A percentile compares a stretch with the other conserved stretches of the same genome.
phyloP scores from a whole-genome alignment of 2,888 invertebrate genomes.

The Cosmopolites sordidus region DNA sequence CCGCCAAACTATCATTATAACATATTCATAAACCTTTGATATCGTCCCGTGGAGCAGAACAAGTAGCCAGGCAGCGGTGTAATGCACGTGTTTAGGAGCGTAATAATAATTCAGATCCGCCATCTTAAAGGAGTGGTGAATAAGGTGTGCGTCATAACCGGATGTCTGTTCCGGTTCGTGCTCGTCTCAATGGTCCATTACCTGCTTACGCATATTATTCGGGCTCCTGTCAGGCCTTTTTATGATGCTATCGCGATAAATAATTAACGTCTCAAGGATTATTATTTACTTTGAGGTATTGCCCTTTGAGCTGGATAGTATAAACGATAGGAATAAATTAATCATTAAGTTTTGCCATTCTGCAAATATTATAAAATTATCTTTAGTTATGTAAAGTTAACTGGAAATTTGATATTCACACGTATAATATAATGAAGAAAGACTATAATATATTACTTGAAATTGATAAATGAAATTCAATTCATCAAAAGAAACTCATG shows the following conservation, averaged over 20 bases:
- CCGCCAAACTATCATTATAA: not conserved
- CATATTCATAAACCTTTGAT: conserved; percentile 26
- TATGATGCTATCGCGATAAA: conserved; percentile 10
- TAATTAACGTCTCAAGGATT: conserved; percentile 2
- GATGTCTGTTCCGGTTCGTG: conserved; percentile 47
- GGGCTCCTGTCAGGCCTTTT: conserved; percentile 10
- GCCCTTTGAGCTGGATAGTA: not conserved
- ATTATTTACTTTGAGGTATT: conserved; percentile 4
- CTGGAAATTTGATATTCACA: no score
- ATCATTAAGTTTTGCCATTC: no score
- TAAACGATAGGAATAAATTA: no score
- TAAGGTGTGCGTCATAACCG: conserved; percentile 41
- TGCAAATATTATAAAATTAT: no score
- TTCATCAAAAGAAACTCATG: no score
- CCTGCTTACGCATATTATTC: conserved; percentile 19
- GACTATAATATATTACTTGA: no score
- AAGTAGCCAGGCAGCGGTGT: conserved; percentile 33
- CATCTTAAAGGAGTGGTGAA: conserved; percentile 37
- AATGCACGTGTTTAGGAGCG: conserved; percentile 34
- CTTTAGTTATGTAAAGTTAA: no score
- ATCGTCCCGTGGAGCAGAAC: conserved; percentile 33
- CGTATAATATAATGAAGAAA: no score
- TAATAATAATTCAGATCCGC: conserved; percentile 34
- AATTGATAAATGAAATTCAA: no score
- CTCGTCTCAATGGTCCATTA: conserved; percentile 40